These are phyloP conservation scores for Lutjanus argentimaculatus DNA, from an alignment of 2,797 vertebrate genomes.

Conservation along the genomic window DNA sequence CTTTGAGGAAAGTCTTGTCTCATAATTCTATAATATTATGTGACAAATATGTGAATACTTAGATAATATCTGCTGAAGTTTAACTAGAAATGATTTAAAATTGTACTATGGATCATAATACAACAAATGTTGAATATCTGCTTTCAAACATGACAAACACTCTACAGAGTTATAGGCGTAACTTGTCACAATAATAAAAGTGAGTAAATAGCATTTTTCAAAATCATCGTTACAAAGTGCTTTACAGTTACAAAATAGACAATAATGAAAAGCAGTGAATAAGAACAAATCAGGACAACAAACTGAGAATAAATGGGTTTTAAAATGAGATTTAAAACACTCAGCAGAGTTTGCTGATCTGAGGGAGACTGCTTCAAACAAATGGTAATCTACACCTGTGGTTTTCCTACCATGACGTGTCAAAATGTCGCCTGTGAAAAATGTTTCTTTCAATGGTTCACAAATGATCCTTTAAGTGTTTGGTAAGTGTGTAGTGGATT, in stretches of 20 bases:
- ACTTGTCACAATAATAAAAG: too few species aligned
- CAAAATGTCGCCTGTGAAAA: slow-evolving; percentile 12
- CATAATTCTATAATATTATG: neutral
- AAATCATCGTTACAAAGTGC: neutral
- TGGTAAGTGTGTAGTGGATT: slow-evolving; percentile 8
- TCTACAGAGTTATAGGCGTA: too few species aligned
- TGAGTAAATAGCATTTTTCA: neutral
- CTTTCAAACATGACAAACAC: neutral
- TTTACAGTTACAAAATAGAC: neutral
- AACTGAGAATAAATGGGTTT: neutral
- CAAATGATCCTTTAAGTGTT: slow-evolving; percentile 28
- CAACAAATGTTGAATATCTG: neutral
- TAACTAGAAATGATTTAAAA: neutral
- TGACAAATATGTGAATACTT: neutral
- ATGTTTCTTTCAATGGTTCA: neutral
- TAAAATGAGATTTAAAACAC: neutral
- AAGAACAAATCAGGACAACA: neutral
- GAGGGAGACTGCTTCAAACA: neutral
- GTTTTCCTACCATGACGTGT: neutral
- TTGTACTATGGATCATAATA: neutral
- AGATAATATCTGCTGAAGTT: too few species aligned
- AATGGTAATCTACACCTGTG: neutral
- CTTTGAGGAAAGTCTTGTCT: too few species aligned
- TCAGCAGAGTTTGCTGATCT: neutral
- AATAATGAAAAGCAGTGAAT: neutral